A percentile compares a stretch with the other conserved stretches of the same genome.
phyloP scores from a whole-genome alignment of 2,797 vertebrate genomes.

The Sebastes oblongus region DNA sequence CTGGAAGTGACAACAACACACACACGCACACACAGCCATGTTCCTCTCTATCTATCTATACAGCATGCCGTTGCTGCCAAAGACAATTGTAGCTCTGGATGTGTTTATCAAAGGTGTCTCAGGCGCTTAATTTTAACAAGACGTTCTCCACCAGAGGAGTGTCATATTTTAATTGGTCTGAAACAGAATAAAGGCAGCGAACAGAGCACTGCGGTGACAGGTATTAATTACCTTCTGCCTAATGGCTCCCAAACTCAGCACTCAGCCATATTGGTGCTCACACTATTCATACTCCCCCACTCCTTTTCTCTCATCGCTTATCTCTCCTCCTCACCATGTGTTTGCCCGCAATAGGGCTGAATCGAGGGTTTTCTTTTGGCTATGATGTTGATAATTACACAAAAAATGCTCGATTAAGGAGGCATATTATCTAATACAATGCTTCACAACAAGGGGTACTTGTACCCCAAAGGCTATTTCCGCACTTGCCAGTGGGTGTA shows the following conservation, averaged over 20 bases:
- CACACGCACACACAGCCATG: background rate
- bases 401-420: slow-evolving; percentile 29
- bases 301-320: slow-evolving; percentile 27
- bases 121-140: slow-evolving; percentile 78
- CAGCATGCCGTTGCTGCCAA: slow-evolving; percentile 62
- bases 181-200: slow-evolving; percentile 71
- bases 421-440: background rate
- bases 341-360: slow-evolving; percentile 38
- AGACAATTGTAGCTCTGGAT: slow-evolving; percentile 68
- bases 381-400: slow-evolving; percentile 45
- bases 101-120: slow-evolving; percentile 79
- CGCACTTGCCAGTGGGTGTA: background rate
- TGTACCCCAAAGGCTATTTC: background rate
- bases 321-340: slow-evolving; percentile 56
- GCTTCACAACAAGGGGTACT: background rate
- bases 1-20: slow-evolving; percentile 59
- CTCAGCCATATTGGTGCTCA: slow-evolving; percentile 70
- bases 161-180: slow-evolving; percentile 81
- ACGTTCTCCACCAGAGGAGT: slow-evolving; percentile 66
- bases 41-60: slow-evolving; percentile 37
- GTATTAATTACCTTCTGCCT: slow-evolving; percentile 80
- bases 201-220: slow-evolving; percentile 67
- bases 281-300: slow-evolving; percentile 61
- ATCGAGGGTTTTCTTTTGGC: slow-evolving; percentile 48
- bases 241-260: slow-evolving; percentile 74